Percentiles rank a stretch among this genome's conserved stretches.
Evolutionary conservation across 2,797 vertebrate species (phyloP).

Genomic region (Gephyroberyx darwinii): DNA sequence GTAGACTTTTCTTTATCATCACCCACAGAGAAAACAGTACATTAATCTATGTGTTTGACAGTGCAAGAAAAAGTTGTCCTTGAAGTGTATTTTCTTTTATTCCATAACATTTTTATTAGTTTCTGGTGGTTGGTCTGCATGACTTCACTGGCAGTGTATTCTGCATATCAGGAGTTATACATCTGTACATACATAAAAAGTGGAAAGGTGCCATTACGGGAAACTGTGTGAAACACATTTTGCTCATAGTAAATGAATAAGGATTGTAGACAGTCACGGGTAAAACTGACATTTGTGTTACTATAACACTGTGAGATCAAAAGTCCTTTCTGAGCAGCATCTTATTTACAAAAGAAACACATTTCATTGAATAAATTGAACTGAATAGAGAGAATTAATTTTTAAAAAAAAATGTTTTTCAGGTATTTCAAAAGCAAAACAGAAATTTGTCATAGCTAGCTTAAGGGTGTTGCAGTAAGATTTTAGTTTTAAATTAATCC

Average conservation of each 20-base stretch:
- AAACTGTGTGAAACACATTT: neutral
- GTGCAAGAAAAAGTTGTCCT: neutral
- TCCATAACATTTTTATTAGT: neutral
- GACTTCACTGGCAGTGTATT: neutral
- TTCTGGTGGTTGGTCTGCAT: neutral
- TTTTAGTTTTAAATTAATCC: neutral
- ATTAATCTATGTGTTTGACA: neutral
- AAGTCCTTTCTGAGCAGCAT: neutral
- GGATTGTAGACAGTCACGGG: neutral
- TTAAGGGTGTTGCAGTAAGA: neutral
- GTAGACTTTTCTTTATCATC: conserved; percentile 11
- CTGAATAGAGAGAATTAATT: neutral
- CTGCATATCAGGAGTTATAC: neutral
- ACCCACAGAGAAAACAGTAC: neutral
- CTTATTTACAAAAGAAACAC: conserved; percentile 22
- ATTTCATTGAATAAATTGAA: neutral
- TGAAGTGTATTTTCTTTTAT: conserved; percentile 11
- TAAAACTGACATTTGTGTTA: neutral
- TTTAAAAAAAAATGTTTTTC: too few species aligned
- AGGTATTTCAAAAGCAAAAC: neutral
- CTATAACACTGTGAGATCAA: neutral
- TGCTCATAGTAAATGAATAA: neutral
- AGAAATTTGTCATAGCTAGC: neutral
- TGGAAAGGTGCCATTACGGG: conserved; percentile 1
- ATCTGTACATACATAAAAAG: conserved; percentile 3